A percentile compares a stretch with the other conserved stretches of the same genome.
phyloP scores from a whole-genome alignment of 2,113 vertebrate species.

The Nannobrachium achirus region DNA sequence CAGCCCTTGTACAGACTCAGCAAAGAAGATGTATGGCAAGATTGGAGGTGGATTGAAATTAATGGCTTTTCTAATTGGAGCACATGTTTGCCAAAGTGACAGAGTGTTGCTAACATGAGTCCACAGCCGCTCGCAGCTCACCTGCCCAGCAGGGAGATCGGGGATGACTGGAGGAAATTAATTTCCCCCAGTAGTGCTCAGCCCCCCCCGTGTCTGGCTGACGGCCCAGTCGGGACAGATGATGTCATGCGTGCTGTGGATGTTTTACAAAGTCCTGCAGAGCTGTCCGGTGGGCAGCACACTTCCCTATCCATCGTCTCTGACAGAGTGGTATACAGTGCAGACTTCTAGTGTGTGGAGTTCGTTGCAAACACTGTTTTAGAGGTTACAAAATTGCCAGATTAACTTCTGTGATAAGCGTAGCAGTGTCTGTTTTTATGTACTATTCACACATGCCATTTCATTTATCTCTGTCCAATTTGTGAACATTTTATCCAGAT shows the following conservation, averaged over 20 bases:
- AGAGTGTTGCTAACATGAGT: constrained; percentile 30
- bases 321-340: constrained; percentile 18
- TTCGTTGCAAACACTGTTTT: too few species aligned
- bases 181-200: not conserved
- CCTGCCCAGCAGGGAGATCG: constrained; percentile 16
- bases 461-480: too few species aligned
- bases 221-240: constrained; percentile 12
- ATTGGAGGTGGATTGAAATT: constrained; percentile 59
- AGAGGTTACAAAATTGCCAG: too few species aligned
- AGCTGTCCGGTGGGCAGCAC: constrained; percentile 16
- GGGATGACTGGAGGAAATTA: not conserved
- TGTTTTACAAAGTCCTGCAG: not conserved
- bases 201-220: constrained; percentile 42
- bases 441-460: too few species aligned
- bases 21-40: constrained; percentile 32
- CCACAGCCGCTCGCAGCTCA: constrained; percentile 17
- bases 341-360: too few species aligned
- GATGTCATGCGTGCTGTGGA: constrained; percentile 4
- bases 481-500: too few species aligned
- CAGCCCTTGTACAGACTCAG: constrained; percentile 29
- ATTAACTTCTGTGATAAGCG: too few species aligned
- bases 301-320: constrained; percentile 48
- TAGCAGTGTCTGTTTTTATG: too few species aligned
- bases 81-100: constrained; percentile 70
- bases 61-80: constrained; percentile 72